Percentiles rank a stretch among this genome's conserved stretches.
Evolutionary conservation across 2,797 vertebrate species (phyloP).

Genomic region (Kryptolebias ocellatus): DNA sequence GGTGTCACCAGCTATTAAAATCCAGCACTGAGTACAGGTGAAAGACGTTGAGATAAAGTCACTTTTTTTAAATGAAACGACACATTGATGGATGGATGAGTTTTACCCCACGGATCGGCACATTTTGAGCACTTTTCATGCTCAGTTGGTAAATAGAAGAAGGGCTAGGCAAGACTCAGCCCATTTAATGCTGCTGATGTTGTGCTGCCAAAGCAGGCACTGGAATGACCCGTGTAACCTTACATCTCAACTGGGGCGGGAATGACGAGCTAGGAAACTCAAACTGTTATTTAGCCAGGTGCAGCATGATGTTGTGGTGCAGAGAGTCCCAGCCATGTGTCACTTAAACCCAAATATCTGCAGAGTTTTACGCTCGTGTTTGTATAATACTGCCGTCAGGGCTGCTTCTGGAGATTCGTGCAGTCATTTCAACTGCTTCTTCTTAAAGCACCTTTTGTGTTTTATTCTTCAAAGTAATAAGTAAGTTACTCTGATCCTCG

Average conservation of each 20-base stretch:
- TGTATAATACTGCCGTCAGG: no score
- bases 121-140: constrained; percentile 78
- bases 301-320: constrained; percentile 39
- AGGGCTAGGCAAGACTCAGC: constrained; percentile 24
- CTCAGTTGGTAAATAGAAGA: constrained; percentile 70
- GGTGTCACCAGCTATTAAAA: constrained; percentile 73
- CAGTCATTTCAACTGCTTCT: not conserved
- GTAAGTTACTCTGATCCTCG: not conserved
- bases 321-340: constrained; percentile 22
- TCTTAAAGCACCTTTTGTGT: not conserved
- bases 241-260: constrained; percentile 63
- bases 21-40: constrained; percentile 56
- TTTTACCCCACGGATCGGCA: constrained; percentile 37
- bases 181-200: constrained; percentile 72
- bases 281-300: constrained; percentile 61
- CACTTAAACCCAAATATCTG: constrained; percentile 11
- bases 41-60: constrained; percentile 25
- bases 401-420: not conserved
- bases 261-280: constrained; percentile 41
- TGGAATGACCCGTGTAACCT: constrained; percentile 58
- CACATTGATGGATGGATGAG: constrained; percentile 66
- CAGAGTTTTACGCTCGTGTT: constrained; percentile 17
- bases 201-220: constrained; percentile 43
- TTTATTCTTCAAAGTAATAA: not conserved
- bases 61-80: constrained; percentile 36